Conservation (phyloP, 2,888 invertebrate genomes). For the Trissoscelio sp. region DNA sequence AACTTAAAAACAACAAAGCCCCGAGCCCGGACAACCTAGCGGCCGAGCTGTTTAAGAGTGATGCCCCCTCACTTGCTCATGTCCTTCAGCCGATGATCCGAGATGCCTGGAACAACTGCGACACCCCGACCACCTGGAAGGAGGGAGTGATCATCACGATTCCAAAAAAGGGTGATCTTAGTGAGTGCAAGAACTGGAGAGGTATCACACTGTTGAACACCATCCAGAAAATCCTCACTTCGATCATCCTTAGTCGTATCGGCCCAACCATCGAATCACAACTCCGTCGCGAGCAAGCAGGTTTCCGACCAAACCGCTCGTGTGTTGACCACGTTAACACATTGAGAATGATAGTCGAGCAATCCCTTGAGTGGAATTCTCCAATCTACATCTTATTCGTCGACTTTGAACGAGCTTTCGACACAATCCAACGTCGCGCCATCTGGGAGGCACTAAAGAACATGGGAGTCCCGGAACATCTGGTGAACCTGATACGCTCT, state of each 20-base stretch:
- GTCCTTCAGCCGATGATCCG: constrained; percentile 23
- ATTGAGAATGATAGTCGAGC: constrained; percentile 25
- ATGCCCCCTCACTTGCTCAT: constrained; percentile 5
- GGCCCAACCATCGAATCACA: constrained; percentile 15
- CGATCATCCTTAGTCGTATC: constrained; percentile 23
- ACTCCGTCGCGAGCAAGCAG: constrained; percentile 32
- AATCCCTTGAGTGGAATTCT: constrained; percentile 20
- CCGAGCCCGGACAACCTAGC: constrained; percentile 24
- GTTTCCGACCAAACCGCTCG: constrained; percentile 34
- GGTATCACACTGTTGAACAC: constrained; percentile 10
- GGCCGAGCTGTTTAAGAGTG: constrained; percentile 27
- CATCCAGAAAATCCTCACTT: constrained; percentile 27
- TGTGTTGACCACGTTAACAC: constrained; percentile 33
- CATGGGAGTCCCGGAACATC: constrained; percentile 21
- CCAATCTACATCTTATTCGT: constrained; percentile 20
- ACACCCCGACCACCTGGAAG: constrained; percentile 13
- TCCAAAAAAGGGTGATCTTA: constrained; percentile 12
- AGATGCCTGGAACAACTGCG: constrained; percentile 19
- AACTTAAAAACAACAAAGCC: constrained; percentile 25
- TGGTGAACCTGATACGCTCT: constrained; percentile 21
- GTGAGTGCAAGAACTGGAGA: constrained; percentile 16
- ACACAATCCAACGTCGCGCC: constrained; percentile 20
- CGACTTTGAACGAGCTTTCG: constrained; percentile 26
- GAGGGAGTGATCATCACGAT: constrained; percentile 14
- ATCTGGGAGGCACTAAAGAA: constrained; percentile 21